phyloP scores from a whole-genome alignment of 2,797 vertebrate genomes.

The Leucoraja ocellata region DNA sequence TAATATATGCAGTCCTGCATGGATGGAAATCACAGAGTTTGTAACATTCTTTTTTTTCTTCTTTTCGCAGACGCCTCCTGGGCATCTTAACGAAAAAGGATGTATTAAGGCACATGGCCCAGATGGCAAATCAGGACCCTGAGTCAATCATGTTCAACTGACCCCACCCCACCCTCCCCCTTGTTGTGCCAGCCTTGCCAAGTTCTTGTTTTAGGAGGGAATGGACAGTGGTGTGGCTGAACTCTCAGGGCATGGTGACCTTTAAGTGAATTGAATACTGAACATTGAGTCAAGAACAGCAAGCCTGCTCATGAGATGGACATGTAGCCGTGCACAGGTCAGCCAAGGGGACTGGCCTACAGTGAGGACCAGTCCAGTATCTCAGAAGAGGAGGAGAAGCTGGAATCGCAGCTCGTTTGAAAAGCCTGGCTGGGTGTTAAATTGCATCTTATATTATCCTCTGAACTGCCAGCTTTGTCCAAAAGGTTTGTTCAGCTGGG shows the following conservation, averaged over 20 bases:
- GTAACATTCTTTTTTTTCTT: conserved; percentile 43
- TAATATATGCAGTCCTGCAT: background rate
- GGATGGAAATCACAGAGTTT: background rate
- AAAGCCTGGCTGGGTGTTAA: too few species aligned
- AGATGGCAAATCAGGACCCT: conserved; percentile 97
- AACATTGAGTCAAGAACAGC: background rate
- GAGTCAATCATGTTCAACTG: conserved; percentile 96
- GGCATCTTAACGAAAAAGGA: conserved; percentile 99
- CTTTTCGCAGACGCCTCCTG: conserved; percentile 76
- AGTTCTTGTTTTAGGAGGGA: background rate
- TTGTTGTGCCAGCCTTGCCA: background rate
- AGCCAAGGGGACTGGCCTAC: background rate
- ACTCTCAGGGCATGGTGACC: background rate
- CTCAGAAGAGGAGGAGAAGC: too few species aligned
- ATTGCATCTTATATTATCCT: background rate
- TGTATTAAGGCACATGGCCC: conserved; percentile 92
- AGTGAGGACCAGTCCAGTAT: background rate
- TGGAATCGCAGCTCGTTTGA: background rate
- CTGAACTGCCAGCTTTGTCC: background rate
- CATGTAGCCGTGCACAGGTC: background rate
- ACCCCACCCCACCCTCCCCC: conserved; percentile 36
- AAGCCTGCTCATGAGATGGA: background rate
- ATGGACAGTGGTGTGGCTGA: background rate
- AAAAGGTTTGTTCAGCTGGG: background rate
- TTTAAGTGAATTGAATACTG: background rate